A percentile compares a stretch with the other conserved stretches of the same genome.
Evolutionary conservation across 2,888 invertebrate species (phyloP).

Genomic region (Noctua pronuba): DNA sequence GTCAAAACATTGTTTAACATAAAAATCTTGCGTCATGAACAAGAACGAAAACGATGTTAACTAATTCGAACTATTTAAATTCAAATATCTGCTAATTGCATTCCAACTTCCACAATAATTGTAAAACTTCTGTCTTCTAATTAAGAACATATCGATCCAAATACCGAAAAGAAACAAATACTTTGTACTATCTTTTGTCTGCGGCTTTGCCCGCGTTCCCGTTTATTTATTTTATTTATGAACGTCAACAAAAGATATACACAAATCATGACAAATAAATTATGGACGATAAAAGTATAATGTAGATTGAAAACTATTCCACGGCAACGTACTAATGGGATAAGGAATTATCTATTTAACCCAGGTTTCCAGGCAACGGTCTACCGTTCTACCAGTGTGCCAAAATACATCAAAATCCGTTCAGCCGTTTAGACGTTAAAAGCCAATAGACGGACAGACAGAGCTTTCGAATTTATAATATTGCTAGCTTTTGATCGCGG

Average conservation of each 20-base stretch:
- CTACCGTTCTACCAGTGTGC: background rate
- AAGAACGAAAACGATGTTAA: background rate
- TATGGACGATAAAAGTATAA: background rate
- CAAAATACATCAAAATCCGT: background rate
- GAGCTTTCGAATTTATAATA: background rate
- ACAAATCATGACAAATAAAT: background rate
- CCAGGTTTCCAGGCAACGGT: background rate
- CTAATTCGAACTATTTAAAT: background rate
- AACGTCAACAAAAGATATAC: background rate
- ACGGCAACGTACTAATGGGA: background rate
- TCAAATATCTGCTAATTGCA: conserved; percentile 18
- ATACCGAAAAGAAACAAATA: conserved; percentile 12
- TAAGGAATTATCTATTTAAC: background rate
- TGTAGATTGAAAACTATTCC: background rate
- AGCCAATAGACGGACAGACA: background rate
- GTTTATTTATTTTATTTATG: background rate
- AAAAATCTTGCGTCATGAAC: background rate
- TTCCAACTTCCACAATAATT: conserved; percentile 21
- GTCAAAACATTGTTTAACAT: background rate
- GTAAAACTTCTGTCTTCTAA: conserved; percentile 9
- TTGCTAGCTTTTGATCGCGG: background rate
- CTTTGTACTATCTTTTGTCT: background rate
- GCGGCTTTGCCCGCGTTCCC: background rate
- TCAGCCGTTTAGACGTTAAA: background rate
- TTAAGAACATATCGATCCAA: background rate